Conservation (phyloP, 2,888 invertebrate genomes). For the Andricus quercusramuli region DNA sequence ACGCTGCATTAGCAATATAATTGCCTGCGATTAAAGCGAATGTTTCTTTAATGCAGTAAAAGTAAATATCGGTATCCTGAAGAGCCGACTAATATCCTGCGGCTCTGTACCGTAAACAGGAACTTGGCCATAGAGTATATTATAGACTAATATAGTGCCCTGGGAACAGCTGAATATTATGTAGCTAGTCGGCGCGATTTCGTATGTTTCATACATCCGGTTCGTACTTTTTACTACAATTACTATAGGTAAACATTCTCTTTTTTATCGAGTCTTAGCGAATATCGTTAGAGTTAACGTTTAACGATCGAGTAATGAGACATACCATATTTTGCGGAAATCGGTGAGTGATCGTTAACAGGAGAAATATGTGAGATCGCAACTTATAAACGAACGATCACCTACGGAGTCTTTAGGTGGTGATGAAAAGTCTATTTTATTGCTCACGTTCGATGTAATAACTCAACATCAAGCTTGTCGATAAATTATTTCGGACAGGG, state of each 20-base stretch:
- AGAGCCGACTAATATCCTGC: slow-evolving; percentile 21
- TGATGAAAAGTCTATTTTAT: slow-evolving; percentile 29
- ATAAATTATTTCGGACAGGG: slow-evolving; percentile 14
- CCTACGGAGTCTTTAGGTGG: slow-evolving; percentile 11
- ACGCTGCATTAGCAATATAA: slow-evolving; percentile 36
- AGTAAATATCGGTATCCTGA: slow-evolving; percentile 37
- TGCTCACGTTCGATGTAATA: slow-evolving; percentile 9
- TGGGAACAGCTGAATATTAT: slow-evolving; percentile 26
- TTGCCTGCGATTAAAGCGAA: slow-evolving; percentile 26
- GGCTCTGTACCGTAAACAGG: slow-evolving; percentile 13
- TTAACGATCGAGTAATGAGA: slow-evolving; percentile 33
- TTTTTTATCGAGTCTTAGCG: slow-evolving; percentile 14
- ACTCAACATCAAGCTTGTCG: slow-evolving; percentile 3
- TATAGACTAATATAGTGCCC: neutral
- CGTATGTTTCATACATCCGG: slow-evolving; percentile 21
- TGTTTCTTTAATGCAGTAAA: slow-evolving; percentile 35
- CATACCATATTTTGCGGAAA: slow-evolving; percentile 33
- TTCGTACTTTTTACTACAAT: slow-evolving; percentile 24
- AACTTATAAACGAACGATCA: slow-evolving; percentile 14
- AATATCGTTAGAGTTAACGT: slow-evolving; percentile 23
- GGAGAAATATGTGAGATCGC: slow-evolving; percentile 28
- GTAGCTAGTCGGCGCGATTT: neutral
- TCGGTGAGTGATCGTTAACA: slow-evolving; percentile 35
- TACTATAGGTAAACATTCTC: slow-evolving; percentile 30
- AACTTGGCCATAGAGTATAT: slow-evolving; percentile 6